A percentile compares a stretch with the other conserved stretches of the same genome.
Conservation (phyloP, 2,797 vertebrate genomes). For the Rhabdomys pumilio region DNA sequence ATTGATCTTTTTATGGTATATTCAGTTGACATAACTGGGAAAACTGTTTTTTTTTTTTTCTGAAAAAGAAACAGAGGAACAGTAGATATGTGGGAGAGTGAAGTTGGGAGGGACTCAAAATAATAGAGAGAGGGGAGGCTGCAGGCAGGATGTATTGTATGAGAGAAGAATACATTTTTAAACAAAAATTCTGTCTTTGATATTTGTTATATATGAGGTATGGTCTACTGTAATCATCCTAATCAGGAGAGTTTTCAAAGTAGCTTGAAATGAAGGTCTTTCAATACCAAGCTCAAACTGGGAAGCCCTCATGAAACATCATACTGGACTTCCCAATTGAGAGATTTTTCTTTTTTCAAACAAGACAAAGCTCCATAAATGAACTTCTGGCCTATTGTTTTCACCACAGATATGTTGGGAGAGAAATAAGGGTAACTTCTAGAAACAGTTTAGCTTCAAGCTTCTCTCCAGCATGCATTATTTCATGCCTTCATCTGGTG, state of each 20-base stretch:
- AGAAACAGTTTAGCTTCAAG: background rate
- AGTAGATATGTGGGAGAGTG: background rate
- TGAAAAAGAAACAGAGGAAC: background rate
- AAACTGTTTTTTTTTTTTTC: background rate
- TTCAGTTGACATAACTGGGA: background rate
- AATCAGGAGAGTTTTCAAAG: background rate
- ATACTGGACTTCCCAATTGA: background rate
- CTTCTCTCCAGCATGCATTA: background rate
- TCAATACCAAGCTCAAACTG: background rate
- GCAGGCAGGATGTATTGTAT: background rate
- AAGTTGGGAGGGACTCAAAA: background rate
- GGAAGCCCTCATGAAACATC: background rate
- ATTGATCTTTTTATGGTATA: background rate
- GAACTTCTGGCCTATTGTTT: background rate
- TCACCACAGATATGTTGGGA: background rate
- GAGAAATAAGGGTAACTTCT: background rate
- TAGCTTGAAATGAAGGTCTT: background rate
- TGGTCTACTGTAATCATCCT: background rate
- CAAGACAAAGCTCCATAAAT: background rate
- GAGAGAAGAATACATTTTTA: background rate
- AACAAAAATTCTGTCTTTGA: background rate
- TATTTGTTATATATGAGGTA: too few relatives aligned
- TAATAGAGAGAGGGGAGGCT: background rate
- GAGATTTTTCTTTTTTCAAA: background rate
- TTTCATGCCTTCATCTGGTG: background rate